phyloP scores from a whole-genome alignment of 2,888 invertebrate species.

The Camponotus fellah region DNA sequence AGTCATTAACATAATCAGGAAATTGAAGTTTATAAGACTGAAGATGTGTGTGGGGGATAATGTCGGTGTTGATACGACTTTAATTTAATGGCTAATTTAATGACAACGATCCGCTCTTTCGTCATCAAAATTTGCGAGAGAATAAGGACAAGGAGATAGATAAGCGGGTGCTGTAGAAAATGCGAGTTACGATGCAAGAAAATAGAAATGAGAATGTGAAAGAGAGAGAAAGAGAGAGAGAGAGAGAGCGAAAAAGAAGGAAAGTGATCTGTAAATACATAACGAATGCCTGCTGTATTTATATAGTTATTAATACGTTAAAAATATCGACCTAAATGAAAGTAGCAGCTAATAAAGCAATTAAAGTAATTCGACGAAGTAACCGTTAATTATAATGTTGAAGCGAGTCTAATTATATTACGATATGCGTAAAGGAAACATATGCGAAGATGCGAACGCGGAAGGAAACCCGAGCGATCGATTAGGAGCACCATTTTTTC shows the following conservation, averaged over 20 bases:
- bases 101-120: conserved; percentile 34
- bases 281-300: conserved; percentile 77
- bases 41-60: not conserved
- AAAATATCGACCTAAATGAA: conserved; percentile 64
- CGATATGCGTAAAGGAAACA: conserved; percentile 47
- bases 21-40: conserved; percentile 44
- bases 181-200: conserved; percentile 18
- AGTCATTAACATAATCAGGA: not conserved
- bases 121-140: conserved; percentile 16
- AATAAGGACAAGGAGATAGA: not conserved
- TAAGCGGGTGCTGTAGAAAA: conserved; percentile 31
- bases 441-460: conserved; percentile 26
- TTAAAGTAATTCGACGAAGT: conserved; percentile 65
- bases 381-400: conserved; percentile 63
- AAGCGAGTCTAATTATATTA: conserved; percentile 54
- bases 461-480: not conserved
- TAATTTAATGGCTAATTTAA: conserved; percentile 28
- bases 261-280: conserved; percentile 76
- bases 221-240: conserved; percentile 57
- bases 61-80: not conserved
- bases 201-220: conserved; percentile 30
- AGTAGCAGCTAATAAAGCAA: conserved; percentile 56
- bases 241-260: conserved; percentile 58
- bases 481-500: not conserved
- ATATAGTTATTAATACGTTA: conserved; percentile 75